A percentile compares a stretch with the other conserved stretches of the same genome.
Conservation (phyloP, 2,888 invertebrate species). For the Herminia tarsipennalis region DNA sequence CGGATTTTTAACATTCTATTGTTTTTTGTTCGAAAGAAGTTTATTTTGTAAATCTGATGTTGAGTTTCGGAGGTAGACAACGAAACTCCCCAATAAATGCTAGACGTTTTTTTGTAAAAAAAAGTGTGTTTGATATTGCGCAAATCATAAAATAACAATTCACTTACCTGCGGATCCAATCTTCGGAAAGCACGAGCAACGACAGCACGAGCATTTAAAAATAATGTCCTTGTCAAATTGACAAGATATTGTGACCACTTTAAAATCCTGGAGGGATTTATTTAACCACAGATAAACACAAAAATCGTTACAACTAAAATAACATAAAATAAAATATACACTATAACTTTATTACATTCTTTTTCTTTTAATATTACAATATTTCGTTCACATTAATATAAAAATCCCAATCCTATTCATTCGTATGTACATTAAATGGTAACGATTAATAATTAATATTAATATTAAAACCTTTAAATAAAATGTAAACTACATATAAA, state of each 20-base stretch:
- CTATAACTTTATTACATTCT: slow-evolving; percentile 79
- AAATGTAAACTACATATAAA: slow-evolving; percentile 57
- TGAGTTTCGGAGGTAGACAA: no score
- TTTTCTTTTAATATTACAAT: slow-evolving; percentile 63
- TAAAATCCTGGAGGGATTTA: background rate
- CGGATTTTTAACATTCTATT: no score
- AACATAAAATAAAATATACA: slow-evolving; percentile 54
- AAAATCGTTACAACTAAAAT: slow-evolving; percentile 38
- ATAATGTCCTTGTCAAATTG: no score
- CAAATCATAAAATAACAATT: slow-evolving; percentile 2
- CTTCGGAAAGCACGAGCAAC: background rate
- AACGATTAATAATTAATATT: slow-evolving; percentile 67
- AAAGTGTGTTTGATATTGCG: background rate
- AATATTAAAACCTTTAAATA: slow-evolving; percentile 74
- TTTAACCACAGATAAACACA: background rate
- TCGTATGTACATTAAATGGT: slow-evolving; percentile 73
- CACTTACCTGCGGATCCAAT: slow-evolving; percentile 33
- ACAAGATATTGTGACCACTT: slow-evolving; percentile 27
- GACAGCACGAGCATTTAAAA: no score
- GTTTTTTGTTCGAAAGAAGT: no score
- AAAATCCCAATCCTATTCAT: slow-evolving; percentile 60
- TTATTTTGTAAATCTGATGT: no score
- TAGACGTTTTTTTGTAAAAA: background rate
- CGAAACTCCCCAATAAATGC: no score
- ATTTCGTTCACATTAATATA: slow-evolving; percentile 56